These are phyloP conservation scores for Loxodonta africana DNA, from an alignment of 2,113 vertebrate species.

Conservation along the genomic window DNA sequence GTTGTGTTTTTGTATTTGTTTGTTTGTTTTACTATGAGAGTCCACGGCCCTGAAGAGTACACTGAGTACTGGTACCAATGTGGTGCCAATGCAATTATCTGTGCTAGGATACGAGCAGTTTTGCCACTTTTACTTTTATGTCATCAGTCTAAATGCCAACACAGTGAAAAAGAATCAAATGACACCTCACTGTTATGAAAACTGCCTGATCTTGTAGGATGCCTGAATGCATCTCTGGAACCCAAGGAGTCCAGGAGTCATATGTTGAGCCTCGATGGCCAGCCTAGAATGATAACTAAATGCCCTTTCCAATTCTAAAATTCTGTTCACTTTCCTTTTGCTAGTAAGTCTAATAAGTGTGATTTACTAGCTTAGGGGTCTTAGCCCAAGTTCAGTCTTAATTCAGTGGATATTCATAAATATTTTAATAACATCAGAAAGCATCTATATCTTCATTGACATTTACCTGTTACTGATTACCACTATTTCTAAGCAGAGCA, in stretches of 20 bases:
- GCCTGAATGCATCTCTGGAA: neutral
- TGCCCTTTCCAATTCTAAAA: neutral
- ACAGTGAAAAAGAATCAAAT: neutral
- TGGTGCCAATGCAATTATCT: neutral
- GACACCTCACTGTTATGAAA: neutral
- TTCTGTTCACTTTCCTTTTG: neutral
- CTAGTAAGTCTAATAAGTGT: neutral
- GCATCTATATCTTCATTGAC: neutral
- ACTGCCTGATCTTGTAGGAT: neutral
- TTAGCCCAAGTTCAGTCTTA: neutral
- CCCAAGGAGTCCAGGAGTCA: neutral
- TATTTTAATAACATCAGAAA: neutral
- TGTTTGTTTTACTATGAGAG: neutral
- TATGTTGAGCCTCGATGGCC: neutral
- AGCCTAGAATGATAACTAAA: neutral
- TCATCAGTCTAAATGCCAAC: neutral
- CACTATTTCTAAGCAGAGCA: neutral
- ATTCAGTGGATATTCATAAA: neutral
- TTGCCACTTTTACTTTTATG: neutral
- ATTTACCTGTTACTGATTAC: neutral
- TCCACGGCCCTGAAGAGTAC: neutral
- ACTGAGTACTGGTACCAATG: fast-evolving
- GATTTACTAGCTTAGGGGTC: neutral
- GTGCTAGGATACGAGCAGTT: neutral
- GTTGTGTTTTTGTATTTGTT: neutral